Percentiles rank a stretch among this genome's conserved stretches.
Evolutionary conservation across 1,140 invertebrate species (phyloP).

Genomic region (Melitaea cinxia): DNA sequence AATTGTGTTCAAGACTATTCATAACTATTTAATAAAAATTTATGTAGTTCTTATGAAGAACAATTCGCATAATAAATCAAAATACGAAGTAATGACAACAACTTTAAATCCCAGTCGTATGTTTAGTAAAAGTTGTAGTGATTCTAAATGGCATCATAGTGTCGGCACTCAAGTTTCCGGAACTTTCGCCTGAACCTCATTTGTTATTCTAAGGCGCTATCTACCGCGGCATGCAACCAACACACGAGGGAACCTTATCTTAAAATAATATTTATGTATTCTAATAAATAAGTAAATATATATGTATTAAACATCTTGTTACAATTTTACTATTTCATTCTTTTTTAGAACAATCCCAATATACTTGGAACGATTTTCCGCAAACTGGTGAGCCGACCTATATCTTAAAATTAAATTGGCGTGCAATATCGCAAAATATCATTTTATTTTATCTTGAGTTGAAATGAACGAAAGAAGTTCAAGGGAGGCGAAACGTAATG

Average conservation of each 20-base stretch:
- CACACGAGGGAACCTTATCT: slow-evolving; percentile 34
- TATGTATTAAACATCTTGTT: not conserved
- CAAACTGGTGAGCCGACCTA: too few species aligned
- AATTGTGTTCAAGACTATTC: too few species aligned
- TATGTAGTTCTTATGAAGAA: too few species aligned
- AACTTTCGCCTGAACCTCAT: slow-evolving; percentile 32
- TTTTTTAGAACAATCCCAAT: too few species aligned
- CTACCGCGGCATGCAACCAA: slow-evolving; percentile 25
- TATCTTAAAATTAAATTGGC: too few species aligned
- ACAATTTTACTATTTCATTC: slow-evolving; percentile 2
- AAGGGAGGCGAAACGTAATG: too few species aligned
- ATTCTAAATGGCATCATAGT: slow-evolving; percentile 25
- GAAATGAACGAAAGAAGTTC: too few species aligned
- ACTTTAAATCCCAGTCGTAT: not conserved
- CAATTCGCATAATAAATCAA: too few species aligned
- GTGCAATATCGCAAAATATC: too few species aligned
- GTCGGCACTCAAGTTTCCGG: slow-evolving; percentile 28
- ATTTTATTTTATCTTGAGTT: too few species aligned
- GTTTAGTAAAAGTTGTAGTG: slow-evolving; percentile 12
- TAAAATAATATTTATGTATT: slow-evolving; percentile 21
- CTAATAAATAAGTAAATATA: slow-evolving; percentile 11
- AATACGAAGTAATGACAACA: not conserved
- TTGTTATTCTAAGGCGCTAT: slow-evolving; percentile 41
- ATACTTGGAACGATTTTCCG: too few species aligned
- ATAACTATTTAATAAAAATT: too few species aligned